Conservation (phyloP, 1,140 invertebrate genomes). For the Pogonognathellus flavescens region DNA sequence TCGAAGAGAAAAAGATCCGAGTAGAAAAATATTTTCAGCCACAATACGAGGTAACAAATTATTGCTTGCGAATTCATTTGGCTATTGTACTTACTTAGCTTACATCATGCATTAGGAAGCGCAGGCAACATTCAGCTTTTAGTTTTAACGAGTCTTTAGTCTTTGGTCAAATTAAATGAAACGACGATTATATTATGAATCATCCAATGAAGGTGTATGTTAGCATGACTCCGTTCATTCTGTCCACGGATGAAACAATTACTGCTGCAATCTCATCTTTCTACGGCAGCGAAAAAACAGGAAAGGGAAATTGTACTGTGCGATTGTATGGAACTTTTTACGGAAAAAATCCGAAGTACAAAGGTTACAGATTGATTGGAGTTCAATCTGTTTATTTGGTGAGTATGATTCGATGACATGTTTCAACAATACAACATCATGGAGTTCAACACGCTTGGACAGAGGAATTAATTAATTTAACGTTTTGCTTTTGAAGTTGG, state of each 20-base stretch:
- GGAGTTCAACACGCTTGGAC: background rate
- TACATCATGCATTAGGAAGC: no score
- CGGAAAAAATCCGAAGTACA: constrained; percentile 12
- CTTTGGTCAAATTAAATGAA: background rate
- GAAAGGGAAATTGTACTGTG: constrained; percentile 69
- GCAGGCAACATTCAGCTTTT: no score
- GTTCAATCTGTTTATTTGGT: constrained; percentile 22
- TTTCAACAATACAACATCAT: background rate
- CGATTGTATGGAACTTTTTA: constrained; percentile 65
- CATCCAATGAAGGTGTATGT: constrained; percentile 63
- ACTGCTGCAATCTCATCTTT: constrained; percentile 68
- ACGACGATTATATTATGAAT: background rate
- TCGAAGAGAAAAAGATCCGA: constrained; percentile 71
- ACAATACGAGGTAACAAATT: constrained; percentile 71
- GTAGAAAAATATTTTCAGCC: constrained; percentile 72
- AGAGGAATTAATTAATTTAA: background rate
- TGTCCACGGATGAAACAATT: constrained; percentile 69
- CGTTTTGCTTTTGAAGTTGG: background rate
- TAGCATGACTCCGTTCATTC: constrained; percentile 69
- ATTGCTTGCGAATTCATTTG: no score
- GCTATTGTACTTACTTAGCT: no score
- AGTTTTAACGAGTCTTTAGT: no score
- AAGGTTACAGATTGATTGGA: constrained; percentile 21
- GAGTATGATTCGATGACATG: no score
- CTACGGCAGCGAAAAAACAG: constrained; percentile 69